Conservation (phyloP, 1,140 invertebrate genomes). For the Glossosoma conforme region DNA sequence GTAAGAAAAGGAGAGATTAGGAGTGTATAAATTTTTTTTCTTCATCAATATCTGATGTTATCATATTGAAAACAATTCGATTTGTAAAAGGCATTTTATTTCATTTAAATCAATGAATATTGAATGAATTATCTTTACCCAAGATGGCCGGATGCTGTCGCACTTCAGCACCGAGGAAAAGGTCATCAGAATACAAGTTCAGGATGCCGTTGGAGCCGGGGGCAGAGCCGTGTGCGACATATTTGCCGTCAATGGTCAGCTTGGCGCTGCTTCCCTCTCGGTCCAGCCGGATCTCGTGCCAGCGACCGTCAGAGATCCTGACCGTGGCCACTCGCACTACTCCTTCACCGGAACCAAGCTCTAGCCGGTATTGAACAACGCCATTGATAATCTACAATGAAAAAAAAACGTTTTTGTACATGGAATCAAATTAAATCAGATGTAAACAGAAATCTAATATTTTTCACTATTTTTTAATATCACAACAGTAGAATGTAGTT, state of each 20-base stretch:
- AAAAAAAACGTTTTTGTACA: too few relatives aligned
- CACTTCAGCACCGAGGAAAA: conserved; percentile 83
- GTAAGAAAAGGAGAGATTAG: too few relatives aligned
- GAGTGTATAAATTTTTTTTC: too few relatives aligned
- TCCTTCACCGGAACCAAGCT: conserved; percentile 90
- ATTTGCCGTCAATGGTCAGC: conserved; percentile 72
- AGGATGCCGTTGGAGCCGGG: conserved; percentile 79
- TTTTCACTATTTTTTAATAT: too few relatives aligned
- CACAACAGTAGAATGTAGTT: too few relatives aligned
- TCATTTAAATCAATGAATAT: too few relatives aligned
- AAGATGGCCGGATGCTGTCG: conserved; percentile 63
- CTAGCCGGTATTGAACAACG: conserved; percentile 80
- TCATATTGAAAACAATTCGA: too few relatives aligned
- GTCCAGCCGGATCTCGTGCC: conserved; percentile 83
- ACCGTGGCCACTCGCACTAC: conserved; percentile 68
- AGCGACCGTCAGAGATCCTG: conserved; percentile 79
- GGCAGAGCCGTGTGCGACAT: conserved; percentile 71
- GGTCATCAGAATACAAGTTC: conserved; percentile 78
- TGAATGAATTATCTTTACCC: conserved; percentile 34
- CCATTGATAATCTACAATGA: conserved; percentile 67
- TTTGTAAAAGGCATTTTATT: too few relatives aligned
- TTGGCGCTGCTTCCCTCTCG: conserved; percentile 73
- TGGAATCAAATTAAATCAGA: too few relatives aligned
- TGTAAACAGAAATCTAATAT: too few relatives aligned
- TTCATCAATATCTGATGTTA: too few relatives aligned